These are phyloP conservation scores for Spheniscus mendiculus DNA, from an alignment of 2,113 vertebrate genomes.

Conservation along the genomic window DNA sequence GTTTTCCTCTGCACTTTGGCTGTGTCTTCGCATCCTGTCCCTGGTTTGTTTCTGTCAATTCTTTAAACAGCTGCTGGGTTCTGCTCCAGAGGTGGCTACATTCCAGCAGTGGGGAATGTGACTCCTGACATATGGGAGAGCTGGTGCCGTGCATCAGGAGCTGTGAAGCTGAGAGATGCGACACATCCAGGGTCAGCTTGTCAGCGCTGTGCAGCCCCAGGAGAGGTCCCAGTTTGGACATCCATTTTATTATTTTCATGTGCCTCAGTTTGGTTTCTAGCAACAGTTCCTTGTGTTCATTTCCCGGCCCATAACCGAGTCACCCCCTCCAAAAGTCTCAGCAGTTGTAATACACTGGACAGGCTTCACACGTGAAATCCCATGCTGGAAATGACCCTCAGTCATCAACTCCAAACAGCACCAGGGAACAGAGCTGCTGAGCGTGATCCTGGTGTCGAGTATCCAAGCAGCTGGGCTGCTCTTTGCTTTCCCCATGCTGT, in stretches of 20 bases:
- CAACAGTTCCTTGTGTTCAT: slow-evolving; percentile 1
- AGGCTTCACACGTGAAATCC: slow-evolving; percentile 20
- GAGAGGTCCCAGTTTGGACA: slow-evolving; percentile 9
- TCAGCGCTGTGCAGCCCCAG: background rate
- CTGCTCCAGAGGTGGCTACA: slow-evolving; percentile 63
- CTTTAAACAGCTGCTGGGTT: slow-evolving; percentile 62
- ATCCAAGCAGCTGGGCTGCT: slow-evolving; percentile 60
- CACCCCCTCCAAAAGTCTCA: background rate
- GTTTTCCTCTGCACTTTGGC: slow-evolving; percentile 20
- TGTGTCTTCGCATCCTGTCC: slow-evolving; percentile 5
- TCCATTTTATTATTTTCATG: slow-evolving; percentile 25
- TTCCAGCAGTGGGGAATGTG: slow-evolving; percentile 54
- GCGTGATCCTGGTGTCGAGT: background rate
- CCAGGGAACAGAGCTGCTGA: background rate
- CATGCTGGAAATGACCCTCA: slow-evolving; percentile 37
- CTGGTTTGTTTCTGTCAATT: slow-evolving; percentile 62
- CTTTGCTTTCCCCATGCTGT: slow-evolving; percentile 36
- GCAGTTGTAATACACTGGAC: background rate
- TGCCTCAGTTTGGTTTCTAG: slow-evolving; percentile 6
- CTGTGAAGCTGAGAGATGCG: slow-evolving; percentile 43
- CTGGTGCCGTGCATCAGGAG: slow-evolving; percentile 14
- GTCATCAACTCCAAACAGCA: background rate
- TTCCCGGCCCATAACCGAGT: background rate
- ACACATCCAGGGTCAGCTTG: slow-evolving; percentile 38
- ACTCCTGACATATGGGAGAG: slow-evolving; percentile 53